Conservation (phyloP, 1,140 invertebrate genomes). For the Drosophila serrata region DNA sequence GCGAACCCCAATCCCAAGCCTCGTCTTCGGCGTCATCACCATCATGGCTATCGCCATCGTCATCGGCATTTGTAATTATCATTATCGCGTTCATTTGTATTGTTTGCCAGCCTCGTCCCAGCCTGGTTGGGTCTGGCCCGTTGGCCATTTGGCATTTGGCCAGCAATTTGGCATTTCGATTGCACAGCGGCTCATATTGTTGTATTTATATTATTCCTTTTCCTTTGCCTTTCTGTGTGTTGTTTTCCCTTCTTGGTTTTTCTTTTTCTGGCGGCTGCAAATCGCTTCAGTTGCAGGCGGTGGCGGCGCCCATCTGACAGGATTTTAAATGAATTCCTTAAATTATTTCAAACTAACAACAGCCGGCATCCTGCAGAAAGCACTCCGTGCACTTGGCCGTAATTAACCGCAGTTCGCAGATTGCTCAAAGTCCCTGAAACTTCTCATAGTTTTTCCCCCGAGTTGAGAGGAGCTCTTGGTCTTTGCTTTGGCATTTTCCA, state of each 20-base stretch:
- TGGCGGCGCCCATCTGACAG: slow-evolving; percentile 26
- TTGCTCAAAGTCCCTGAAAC: slow-evolving; percentile 4
- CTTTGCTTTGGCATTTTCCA: slow-evolving; percentile 16
- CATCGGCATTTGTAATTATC: slow-evolving; percentile 56
- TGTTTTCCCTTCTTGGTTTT: background rate
- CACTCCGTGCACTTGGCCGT: slow-evolving; percentile 35
- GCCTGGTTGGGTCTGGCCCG: slow-evolving; percentile 9
- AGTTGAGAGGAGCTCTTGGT: background rate
- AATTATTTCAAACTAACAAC: slow-evolving; percentile 32
- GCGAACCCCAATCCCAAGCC: slow-evolving; percentile 20
- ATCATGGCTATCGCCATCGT: slow-evolving; percentile 49
- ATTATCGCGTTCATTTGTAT: slow-evolving; percentile 64
- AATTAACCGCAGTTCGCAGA: slow-evolving; percentile 47
- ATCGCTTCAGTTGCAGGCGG: slow-evolving; percentile 14
- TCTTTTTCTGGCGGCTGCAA: slow-evolving; percentile 11
- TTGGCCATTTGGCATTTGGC: slow-evolving; percentile 77
- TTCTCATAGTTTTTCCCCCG: slow-evolving; percentile 9
- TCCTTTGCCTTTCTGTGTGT: background rate
- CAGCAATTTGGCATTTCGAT: slow-evolving; percentile 81
- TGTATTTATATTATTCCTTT: slow-evolving; percentile 31
- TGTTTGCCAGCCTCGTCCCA: slow-evolving; percentile 39
- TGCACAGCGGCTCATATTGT: slow-evolving; percentile 62
- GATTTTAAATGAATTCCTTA: slow-evolving; percentile 42
- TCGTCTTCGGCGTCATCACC: slow-evolving; percentile 40
- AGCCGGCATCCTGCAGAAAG: slow-evolving; percentile 21